Evolutionary conservation across 2,797 vertebrate species (phyloP), one percentile per base, ranked within the genome.

Genomic region (Clarias laeviceps): DNA sequence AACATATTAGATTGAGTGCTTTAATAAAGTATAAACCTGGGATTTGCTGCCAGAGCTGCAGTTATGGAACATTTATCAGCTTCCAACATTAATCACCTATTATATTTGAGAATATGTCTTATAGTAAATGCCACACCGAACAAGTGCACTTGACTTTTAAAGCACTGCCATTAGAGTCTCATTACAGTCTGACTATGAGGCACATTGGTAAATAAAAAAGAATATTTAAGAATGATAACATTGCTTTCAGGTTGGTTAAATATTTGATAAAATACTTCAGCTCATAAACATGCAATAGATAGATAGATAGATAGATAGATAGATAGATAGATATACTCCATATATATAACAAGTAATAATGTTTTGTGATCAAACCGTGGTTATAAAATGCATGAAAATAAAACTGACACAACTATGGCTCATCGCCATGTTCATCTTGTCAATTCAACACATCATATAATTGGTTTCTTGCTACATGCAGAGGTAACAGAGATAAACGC

Each of bases 401-500:
- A 59, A 61, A 18, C 56, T 40, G 32, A 24, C 20, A 59, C 29
- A 66, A 50, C 34, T 22, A 4, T 24, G 76, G 24, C 59, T 65
- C 79, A 54, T 66, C 17, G 27, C 24, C 79, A 81, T 69, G 65
- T 82, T 57, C 18, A 32, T 56, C 50, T 54, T 82, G 45, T 82
- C 62, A 34, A n/a, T 82, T 82, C 0, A 17, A 65, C 4, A 14
- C 50, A 56, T 69, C 45, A 34, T 69, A 37, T 69, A 24, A 82
- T 69, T 66, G n/a, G 40, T 68, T 56, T 68, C 45, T 69, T 32
- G 45, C 64, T 56, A 27, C 59, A 64, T 45, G 40, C 78, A 69
- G 80, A 54, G 65, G 40, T 56, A 69, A 82, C 20, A 22, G 27
- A 69, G 65, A 82, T 68, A 82, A 82, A 82, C 40, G 18, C 17